A percentile compares a stretch with the other conserved stretches of the same genome.
Evolutionary conservation across 1,140 invertebrate species (phyloP).

Genomic region (Bombus picipes): DNA sequence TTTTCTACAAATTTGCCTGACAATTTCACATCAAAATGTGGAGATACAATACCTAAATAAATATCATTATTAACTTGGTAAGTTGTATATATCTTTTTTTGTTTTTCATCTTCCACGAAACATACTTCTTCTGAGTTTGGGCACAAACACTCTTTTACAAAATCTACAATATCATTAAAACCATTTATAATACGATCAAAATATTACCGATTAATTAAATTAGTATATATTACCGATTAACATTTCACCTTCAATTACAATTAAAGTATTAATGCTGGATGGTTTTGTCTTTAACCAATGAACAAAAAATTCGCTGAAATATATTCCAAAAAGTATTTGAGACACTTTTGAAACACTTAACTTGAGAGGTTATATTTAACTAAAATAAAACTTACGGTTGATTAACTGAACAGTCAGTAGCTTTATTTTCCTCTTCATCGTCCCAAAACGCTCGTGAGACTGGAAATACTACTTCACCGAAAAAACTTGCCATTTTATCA

Average conservation of each 20-base stretch:
- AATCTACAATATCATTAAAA: constrained; percentile 64
- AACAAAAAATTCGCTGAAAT: constrained; percentile 64
- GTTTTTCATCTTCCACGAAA: constrained; percentile 64
- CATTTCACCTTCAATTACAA: constrained; percentile 73
- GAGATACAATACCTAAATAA: constrained; percentile 71
- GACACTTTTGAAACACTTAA: background rate
- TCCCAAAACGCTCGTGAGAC: constrained; percentile 78
- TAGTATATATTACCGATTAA: constrained; percentile 63
- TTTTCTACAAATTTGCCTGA: constrained; percentile 70
- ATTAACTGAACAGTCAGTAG: constrained; percentile 38
- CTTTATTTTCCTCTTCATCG: constrained; percentile 72
- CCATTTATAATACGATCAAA: background rate
- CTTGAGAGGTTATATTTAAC: constrained; percentile 30
- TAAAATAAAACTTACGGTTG: constrained; percentile 55
- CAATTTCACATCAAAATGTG: constrained; percentile 69
- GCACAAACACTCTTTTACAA: constrained; percentile 56
- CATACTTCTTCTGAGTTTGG: constrained; percentile 68
- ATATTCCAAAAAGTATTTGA: constrained; percentile 7
- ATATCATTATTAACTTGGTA: constrained; percentile 69
- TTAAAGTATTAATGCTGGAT: constrained; percentile 63
- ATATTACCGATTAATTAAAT: background rate
- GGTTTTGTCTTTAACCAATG: constrained; percentile 70
- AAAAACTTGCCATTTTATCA: constrained; percentile 73
- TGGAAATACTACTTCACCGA: constrained; percentile 77
- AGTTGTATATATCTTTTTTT: constrained; percentile 66